phyloP scores from a whole-genome alignment of 2,797 vertebrate genomes.

The Rhincodon typus region DNA sequence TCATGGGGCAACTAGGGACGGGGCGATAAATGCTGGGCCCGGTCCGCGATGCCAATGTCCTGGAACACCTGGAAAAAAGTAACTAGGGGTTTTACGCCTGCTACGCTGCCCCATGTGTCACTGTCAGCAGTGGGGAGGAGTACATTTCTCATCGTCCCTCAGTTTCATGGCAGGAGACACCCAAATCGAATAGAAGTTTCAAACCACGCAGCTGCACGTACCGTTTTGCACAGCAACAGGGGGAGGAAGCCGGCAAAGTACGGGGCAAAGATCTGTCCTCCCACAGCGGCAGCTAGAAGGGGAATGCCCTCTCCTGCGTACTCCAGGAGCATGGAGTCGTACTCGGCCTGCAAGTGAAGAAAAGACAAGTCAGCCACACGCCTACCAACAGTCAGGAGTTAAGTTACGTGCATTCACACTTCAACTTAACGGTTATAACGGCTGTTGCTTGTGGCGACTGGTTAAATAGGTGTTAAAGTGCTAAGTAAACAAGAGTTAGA shows the following conservation, averaged over 20 bases:
- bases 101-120: no score
- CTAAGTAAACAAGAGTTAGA: not conserved
- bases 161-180: not conserved
- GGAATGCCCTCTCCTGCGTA: conserved; percentile 81
- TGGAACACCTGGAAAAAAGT: no score
- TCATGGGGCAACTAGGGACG: no score
- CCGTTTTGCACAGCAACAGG: conserved; percentile 71
- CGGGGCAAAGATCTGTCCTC: conserved; percentile 68
- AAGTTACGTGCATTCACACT: not conserved
- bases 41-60: no score
- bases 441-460: not conserved
- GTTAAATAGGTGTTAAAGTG: not conserved
- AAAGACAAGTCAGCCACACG: not conserved
- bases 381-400: not conserved
- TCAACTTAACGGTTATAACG: not conserved
- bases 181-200: not conserved
- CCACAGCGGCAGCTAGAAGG: conserved; percentile 63
- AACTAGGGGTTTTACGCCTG: no score
- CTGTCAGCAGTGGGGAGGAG: not conserved
- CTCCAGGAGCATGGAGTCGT: conserved; percentile 77
- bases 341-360: conserved; percentile 65
- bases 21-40: no score
- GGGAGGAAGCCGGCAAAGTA: conserved; percentile 77
- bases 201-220: conserved; percentile 53
- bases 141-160: not conserved